A percentile compares a stretch with the other conserved stretches of the same genome.
These are phyloP conservation scores for Papilio polyxenes DNA, from an alignment of 1,140 invertebrate species.

Conservation along the genomic window DNA sequence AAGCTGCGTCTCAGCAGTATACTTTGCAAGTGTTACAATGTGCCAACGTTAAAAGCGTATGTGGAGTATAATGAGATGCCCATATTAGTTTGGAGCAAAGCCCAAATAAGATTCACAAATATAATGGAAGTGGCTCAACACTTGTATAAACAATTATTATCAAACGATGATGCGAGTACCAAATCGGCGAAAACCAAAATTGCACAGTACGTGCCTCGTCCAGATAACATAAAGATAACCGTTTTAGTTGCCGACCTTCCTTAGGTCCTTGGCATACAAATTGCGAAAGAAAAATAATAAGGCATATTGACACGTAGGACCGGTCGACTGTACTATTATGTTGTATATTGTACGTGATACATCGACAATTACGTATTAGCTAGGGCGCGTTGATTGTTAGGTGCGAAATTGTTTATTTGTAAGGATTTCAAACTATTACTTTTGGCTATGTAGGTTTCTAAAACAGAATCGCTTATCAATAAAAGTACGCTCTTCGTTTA, in stretches of 20 bases:
- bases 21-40: not conserved
- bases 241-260: conserved; percentile 72
- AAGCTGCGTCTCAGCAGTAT: not conserved
- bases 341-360: conserved; percentile 28
- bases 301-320: conserved; percentile 56
- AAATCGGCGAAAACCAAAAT: conserved; percentile 59
- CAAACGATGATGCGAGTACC: conserved; percentile 53
- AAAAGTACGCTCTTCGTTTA: no score
- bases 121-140: not conserved
- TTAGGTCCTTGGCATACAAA: conserved; percentile 68
- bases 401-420: not conserved
- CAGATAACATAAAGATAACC: conserved; percentile 77
- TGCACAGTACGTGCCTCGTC: conserved; percentile 51
- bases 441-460: not conserved
- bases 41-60: conserved; percentile 5
- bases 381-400: conserved; percentile 4
- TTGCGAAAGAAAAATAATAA: conserved; percentile 66
- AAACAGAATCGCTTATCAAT: not conserved
- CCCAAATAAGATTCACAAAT: not conserved
- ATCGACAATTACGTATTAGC: not conserved
- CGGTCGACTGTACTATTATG: not conserved
- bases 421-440: not conserved
- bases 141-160: not conserved
- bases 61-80: not conserved
- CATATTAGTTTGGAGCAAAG: not conserved